phyloP scores from a whole-genome alignment of 2,797 vertebrate species.

The Eulemur albifrons region DNA sequence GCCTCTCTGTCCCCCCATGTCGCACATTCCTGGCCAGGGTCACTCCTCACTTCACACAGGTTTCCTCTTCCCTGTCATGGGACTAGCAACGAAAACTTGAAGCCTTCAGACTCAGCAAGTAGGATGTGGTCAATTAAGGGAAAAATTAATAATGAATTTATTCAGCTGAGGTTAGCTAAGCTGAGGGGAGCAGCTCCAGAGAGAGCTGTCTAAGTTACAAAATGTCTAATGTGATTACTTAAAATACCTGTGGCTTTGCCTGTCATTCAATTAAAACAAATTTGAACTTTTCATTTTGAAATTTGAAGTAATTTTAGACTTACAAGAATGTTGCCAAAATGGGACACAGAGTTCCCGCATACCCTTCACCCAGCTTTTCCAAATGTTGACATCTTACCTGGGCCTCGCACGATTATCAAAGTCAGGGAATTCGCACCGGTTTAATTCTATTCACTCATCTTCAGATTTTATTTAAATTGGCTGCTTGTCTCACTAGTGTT shows the following conservation, averaged over 20 bases:
- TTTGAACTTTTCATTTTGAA: neutral
- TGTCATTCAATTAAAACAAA: neutral
- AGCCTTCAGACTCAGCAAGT: neutral
- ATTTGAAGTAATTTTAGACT: constrained; percentile 4
- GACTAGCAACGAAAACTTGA: neutral
- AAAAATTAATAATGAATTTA: neutral
- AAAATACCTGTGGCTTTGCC: neutral
- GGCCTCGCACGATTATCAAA: neutral
- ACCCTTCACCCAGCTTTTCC: neutral
- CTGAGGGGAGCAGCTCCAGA: neutral
- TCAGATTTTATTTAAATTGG: neutral
- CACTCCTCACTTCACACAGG: neutral
- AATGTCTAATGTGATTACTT: neutral
- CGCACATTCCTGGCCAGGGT: neutral
- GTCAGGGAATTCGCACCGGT: neutral
- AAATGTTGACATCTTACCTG: neutral
- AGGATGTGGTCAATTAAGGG: neutral
- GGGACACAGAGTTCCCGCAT: neutral
- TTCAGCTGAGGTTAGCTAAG: neutral
- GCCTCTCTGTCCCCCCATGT: rapidly evolving
- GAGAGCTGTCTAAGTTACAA: neutral
- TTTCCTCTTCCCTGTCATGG: neutral
- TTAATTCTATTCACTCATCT: neutral
- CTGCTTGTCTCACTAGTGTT: neutral
- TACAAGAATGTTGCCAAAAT: neutral